Base-by-base conservation (phyloP, 2,113 vertebrate species). In the Heterotilapia buettikoferi region DNA sequence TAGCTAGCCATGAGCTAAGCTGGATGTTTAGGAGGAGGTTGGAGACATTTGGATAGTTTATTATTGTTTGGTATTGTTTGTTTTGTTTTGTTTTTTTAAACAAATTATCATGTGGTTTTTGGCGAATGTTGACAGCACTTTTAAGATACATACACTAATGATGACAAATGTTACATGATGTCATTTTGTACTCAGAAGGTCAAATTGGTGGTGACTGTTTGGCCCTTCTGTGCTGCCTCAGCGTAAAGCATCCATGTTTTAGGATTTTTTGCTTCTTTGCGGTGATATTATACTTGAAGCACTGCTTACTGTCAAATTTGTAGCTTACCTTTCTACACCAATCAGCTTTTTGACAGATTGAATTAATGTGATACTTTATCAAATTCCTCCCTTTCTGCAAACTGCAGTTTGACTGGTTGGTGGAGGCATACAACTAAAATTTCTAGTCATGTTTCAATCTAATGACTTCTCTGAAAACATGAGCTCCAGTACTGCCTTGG, bases 41-140 rank as follows among this genome's bases (percentile, higher is more conserved):
- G 16, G 71, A 31, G 71, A 31, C 43, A 78, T 78, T 31, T 78
- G 43, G 14, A 31, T 78, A 78, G 43, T 29, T 50, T 50, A 47
- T 50, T 47, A 47, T 47, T 76, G 43, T 76, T 47, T 29, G 40
- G 38, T 16, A 45, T 73, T 45, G n/a, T 45, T 73, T 45, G 2
- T 68, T 68, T 24, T 2, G 63, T 2, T 68, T 66, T 13, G 29
- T 0, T 0, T 0, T 38, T 68, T 68, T 21, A 38, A 45, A 45
- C 21, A 45, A 73, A 43, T 45, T 7, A 78, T 47, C 6, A 47
- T 45, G 14, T 11, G 40, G 40, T 45, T 47, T 18, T 47, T 7
- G 68, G 68, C 47, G 16, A 78, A 19, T n/a, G 24, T 18, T 78
- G 43, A 78, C 43, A 19, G 0, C 71, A 5, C 43, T 50, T 50